Evolutionary conservation across 2,797 vertebrate genomes (phyloP).

Genomic region (Propithecus deckenii): DNA sequence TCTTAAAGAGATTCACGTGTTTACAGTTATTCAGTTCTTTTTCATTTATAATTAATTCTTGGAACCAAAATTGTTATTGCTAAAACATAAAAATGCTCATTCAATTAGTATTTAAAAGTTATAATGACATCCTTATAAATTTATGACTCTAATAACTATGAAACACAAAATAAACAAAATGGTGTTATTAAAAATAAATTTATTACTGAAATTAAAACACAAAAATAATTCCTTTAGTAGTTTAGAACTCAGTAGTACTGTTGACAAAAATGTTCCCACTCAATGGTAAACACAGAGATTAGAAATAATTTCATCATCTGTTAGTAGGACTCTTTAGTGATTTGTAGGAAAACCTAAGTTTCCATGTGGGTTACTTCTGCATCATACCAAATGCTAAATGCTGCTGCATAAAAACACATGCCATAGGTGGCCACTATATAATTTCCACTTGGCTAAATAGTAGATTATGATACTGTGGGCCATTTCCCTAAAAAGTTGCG

Average conservation of each 20-base stretch:
- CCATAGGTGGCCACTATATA: background rate
- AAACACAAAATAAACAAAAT: background rate
- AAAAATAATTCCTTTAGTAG: background rate
- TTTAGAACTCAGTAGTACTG: background rate
- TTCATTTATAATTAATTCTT: background rate
- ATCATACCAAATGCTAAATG: background rate
- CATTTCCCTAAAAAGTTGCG: background rate
- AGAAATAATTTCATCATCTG: background rate
- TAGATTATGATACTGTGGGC: background rate
- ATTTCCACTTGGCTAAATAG: background rate
- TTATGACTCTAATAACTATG: background rate
- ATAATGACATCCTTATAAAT: background rate
- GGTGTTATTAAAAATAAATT: constrained; percentile 13
- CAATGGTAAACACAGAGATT: background rate
- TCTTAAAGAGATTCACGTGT: background rate
- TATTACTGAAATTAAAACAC: constrained; percentile 19
- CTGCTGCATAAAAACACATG: background rate
- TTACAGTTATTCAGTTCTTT: background rate
- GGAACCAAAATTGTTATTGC: background rate
- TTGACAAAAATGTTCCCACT: background rate
- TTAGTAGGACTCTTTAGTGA: background rate
- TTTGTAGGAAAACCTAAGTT: background rate
- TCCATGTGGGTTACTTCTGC: background rate
- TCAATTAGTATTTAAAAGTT: background rate
- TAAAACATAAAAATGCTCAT: background rate